Evolutionary conservation across 2,797 vertebrate species (phyloP).

Genomic region (Monodelphis domestica): DNA sequence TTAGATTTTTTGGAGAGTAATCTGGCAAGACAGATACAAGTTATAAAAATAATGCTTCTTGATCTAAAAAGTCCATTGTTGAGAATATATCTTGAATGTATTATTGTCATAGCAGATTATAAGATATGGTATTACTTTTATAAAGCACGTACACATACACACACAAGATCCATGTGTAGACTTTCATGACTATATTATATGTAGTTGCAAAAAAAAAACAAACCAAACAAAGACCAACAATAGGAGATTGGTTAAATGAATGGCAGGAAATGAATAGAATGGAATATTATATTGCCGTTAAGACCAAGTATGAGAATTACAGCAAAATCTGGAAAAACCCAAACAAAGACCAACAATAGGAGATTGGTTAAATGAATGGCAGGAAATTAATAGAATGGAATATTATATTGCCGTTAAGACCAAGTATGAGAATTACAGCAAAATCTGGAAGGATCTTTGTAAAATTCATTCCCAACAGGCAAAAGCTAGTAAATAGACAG

Average conservation of each 20-base stretch:
- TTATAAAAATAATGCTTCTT: background rate
- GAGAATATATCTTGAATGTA: background rate
- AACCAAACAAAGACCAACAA: too few relatives aligned
- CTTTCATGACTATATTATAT: background rate
- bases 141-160: background rate
- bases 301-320: background rate
- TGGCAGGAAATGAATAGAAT: too few relatives aligned
- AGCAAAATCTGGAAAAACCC: background rate
- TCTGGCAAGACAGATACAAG: background rate
- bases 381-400: background rate
- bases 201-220: background rate
- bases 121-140: too few relatives aligned
- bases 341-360: background rate
- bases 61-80: background rate
- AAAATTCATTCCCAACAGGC: background rate
- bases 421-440: background rate
- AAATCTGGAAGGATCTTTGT: background rate
- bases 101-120: too few relatives aligned
- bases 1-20: background rate
- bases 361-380: background rate
- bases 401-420: background rate
- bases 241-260: too few relatives aligned
- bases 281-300: too few relatives aligned
- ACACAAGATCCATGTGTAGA: background rate
- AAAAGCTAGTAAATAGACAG: background rate